Conservation (phyloP, 2,113 vertebrate species). For the Corythornis madagascariensis region DNA sequence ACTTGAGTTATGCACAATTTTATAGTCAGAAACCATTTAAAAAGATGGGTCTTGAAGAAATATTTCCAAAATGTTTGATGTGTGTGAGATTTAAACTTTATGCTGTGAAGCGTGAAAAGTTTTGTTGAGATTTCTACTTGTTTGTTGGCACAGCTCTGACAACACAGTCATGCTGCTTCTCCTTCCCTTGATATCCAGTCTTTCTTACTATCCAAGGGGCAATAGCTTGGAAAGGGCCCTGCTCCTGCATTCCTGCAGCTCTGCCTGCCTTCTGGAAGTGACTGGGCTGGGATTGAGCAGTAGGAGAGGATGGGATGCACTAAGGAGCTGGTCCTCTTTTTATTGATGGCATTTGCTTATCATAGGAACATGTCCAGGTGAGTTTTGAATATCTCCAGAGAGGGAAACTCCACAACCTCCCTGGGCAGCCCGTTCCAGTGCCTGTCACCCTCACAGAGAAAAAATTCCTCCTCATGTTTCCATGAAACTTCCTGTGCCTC, state of each 20-base stretch:
- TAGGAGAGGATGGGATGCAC: not conserved
- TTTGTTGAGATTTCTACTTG: not conserved
- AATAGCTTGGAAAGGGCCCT: not conserved
- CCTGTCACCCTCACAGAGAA: no score
- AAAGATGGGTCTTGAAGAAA: not conserved
- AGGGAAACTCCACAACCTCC: no score
- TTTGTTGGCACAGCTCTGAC: not conserved
- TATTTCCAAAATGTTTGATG: not conserved
- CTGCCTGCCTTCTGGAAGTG: not conserved
- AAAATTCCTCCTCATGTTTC: no score
- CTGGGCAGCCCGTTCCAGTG: no score
- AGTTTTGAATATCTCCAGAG: no score
- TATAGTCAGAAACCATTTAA: not conserved
- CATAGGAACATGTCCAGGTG: no score
- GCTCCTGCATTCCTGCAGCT: not conserved
- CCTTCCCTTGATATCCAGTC: rapidly evolving
- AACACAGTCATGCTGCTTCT: not conserved
- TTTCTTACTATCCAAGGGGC: not conserved
- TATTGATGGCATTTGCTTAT: not conserved
- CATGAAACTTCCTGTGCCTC: no score
- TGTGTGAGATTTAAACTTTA: not conserved
- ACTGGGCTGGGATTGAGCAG: rapidly evolving
- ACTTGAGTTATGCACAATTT: not conserved
- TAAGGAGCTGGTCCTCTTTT: not conserved
- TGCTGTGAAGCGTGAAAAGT: not conserved